Conservation (phyloP, 2,888 invertebrate genomes). For the Sminthurinus aureus region DNA sequence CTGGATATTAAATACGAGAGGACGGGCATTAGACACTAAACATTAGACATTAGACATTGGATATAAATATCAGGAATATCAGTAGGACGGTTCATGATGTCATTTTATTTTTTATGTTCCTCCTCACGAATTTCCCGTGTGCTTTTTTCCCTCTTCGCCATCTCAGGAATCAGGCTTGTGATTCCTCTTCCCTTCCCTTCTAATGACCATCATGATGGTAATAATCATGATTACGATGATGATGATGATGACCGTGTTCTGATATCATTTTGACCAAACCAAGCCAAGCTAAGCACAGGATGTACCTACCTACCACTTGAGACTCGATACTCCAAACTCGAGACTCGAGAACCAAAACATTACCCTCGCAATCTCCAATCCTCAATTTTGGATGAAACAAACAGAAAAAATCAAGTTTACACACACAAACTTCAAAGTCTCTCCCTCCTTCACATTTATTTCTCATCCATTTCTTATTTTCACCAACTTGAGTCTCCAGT, state of each 20-base stretch:
- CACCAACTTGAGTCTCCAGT: background rate
- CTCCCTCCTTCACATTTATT: slow-evolving; percentile 1
- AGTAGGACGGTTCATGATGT: too few species aligned
- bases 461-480: background rate
- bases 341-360: too few species aligned
- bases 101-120: background rate
- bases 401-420: slow-evolving; percentile 13
- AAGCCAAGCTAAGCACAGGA: too few species aligned
- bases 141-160: slow-evolving; percentile 8
- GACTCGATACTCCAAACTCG: too few species aligned
- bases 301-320: too few species aligned
- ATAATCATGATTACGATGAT: too few species aligned
- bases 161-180: slow-evolving; percentile 33
- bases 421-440: background rate
- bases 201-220: too few species aligned
- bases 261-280: slow-evolving; percentile 18
- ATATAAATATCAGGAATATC: too few species aligned
- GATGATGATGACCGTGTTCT: slow-evolving; percentile 36
- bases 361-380: background rate
- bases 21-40: too few species aligned
- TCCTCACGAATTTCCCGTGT: slow-evolving; percentile 48
- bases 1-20: too few species aligned
- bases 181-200: slow-evolving; percentile 28
- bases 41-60: too few species aligned
- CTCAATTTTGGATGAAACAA: background rate